Base-by-base conservation (phyloP, 2,797 vertebrate genomes). In the Triplophysa yarkandensis region DNA sequence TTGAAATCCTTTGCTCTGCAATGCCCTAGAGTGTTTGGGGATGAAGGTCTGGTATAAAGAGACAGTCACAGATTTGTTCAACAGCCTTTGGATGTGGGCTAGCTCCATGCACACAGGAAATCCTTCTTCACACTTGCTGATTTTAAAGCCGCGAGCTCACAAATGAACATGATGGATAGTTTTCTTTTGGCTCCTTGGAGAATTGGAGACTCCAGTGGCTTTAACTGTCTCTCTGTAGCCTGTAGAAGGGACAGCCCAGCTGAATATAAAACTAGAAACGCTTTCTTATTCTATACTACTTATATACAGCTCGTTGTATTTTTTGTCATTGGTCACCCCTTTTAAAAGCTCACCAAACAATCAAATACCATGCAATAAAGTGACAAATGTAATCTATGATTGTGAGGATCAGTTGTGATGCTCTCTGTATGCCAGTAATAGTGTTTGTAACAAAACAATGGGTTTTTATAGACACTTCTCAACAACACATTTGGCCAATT, bases 91-190 rank as follows among this genome's bases (percentile, higher is more conserved):
- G 52, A 6, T 60, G 19, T 58, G 63, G 27, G 36, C 39, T 34
- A 28, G 14, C 46, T 55, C 16, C 72, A 34, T 32, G 43, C 71
- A 23, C 71, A 65, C 27, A 43, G 32, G 43, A 44, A 67, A 50
- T 58, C 72, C 41, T 68, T n/a, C n/a, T n/a, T 75, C 64, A 68
- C 64, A 68, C 72, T 48, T 68, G 34, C 41, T 66, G 64, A 68
- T 21, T 41, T 23, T 19, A 48, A 68, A 36, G 64, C 64, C 72
- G 5, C 13, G 28, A 50, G 64, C 43, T 55, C 2, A 60, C 63
- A 74, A 67, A 30, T 68, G 23, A 55, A 23, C 23, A 11, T 58
- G 52, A 46, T 9, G 44, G 17, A n/a, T 46, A 46, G 44, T n/a
- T 46, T 46, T n/a, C 17, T 19, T 55, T 23, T 52, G 19, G 8